These are phyloP conservation scores for Meghimatium bilineatum DNA, from an alignment of 2,888 invertebrate species.

Conservation along the genomic window DNA sequence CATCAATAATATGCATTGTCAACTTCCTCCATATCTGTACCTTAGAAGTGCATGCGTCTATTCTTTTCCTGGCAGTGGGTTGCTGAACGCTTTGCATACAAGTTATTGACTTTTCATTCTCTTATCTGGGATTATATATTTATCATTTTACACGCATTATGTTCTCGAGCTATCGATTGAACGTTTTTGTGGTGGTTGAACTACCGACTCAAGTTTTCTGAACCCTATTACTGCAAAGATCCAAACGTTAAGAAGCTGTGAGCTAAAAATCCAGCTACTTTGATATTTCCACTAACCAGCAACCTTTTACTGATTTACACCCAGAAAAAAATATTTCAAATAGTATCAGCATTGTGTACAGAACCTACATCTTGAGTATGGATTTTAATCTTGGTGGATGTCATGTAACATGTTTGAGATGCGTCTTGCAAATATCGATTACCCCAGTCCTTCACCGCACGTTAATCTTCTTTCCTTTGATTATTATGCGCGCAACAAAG, in stretches of 20 bases:
- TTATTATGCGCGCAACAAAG: background rate
- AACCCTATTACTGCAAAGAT: background rate
- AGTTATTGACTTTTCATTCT: slow-evolving; percentile 1
- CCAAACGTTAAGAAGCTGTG: background rate
- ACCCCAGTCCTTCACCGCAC: background rate
- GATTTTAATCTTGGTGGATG: background rate
- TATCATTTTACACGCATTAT: background rate
- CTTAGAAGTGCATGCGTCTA: background rate
- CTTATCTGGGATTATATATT: background rate
- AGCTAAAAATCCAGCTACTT: background rate
- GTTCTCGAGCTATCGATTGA: background rate
- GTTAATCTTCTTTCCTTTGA: slow-evolving; percentile 24
- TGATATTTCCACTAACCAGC: background rate
- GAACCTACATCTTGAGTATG: background rate
- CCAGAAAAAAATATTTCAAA: background rate
- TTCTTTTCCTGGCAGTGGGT: background rate
- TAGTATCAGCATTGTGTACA: background rate
- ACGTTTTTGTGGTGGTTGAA: background rate
- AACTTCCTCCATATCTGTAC: background rate
- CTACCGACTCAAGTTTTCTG: background rate
- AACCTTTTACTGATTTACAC: background rate
- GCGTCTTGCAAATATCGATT: slow-evolving; percentile 14
- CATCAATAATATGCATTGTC: no score
- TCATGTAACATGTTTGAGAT: slow-evolving; percentile 18
- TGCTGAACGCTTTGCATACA: background rate